Evolutionary conservation across 2,113 vertebrate genomes (phyloP).

Genomic region (Phyllostomus hastatus): DNA sequence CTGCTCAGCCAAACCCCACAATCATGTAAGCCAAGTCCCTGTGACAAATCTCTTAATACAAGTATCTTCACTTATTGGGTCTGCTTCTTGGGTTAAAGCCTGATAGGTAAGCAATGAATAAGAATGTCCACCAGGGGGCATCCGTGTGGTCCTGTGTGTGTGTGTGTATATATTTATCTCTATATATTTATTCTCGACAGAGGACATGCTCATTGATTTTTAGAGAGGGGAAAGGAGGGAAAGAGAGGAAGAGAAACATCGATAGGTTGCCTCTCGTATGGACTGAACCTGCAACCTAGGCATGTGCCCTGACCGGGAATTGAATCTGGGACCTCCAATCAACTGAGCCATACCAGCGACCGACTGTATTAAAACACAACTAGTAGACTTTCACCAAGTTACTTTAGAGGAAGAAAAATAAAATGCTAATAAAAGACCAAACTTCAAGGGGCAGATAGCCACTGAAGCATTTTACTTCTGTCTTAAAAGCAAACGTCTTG

Average conservation of each 20-base stretch:
- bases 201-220: too few relatives aligned
- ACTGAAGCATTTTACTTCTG: neutral
- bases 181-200: too few relatives aligned
- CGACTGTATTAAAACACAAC: too few relatives aligned
- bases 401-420: neutral
- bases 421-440: neutral
- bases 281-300: too few relatives aligned
- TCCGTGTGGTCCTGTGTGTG: neutral
- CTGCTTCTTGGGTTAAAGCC: neutral
- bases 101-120: neutral
- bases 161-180: too few relatives aligned
- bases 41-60: neutral
- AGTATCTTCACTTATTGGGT: rapidly evolving
- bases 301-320: too few relatives aligned
- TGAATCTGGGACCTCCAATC: too few relatives aligned
- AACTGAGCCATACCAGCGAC: too few relatives aligned
- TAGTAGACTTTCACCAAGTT: neutral
- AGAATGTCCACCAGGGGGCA: conserved; percentile 8
- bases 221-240: too few relatives aligned
- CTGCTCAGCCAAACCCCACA: neutral
- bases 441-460: too few relatives aligned
- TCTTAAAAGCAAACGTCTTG: rapidly evolving
- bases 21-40: neutral
- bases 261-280: too few relatives aligned
- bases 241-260: too few relatives aligned